Evolutionary conservation across 1,140 invertebrate genomes (phyloP).

Genomic region (Xylocopa sonorina): DNA sequence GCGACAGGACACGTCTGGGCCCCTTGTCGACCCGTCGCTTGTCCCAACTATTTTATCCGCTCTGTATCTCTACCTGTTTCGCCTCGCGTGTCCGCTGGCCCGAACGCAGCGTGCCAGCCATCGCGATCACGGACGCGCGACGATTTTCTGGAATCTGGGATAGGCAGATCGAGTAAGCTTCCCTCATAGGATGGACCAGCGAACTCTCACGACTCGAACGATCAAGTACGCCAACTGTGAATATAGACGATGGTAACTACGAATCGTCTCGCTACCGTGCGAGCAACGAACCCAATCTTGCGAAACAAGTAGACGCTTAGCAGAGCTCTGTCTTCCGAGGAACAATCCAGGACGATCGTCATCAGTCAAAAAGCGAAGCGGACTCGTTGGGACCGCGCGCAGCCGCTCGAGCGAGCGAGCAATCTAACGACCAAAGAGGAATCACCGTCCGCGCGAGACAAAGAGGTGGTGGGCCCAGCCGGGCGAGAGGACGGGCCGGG

Average conservation of each 20-base stretch:
- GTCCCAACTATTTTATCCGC: slow-evolving; percentile 54
- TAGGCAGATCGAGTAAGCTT: not conserved
- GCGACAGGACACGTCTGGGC: slow-evolving; percentile 59
- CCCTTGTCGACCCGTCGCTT: slow-evolving; percentile 46
- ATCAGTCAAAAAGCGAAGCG: not conserved
- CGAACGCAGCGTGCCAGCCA: not conserved
- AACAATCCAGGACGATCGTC: not conserved
- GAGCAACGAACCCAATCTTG: too few relatives aligned
- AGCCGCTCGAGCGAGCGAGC: not conserved
- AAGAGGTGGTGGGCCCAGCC: too few relatives aligned
- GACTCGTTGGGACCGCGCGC: too few relatives aligned
- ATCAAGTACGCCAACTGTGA: too few relatives aligned
- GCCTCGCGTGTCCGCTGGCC: slow-evolving; percentile 15
- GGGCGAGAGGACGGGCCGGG: slow-evolving; percentile 8
- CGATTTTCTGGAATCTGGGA: slow-evolving; percentile 1
- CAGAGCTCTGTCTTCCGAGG: too few relatives aligned
- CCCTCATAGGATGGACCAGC: too few relatives aligned
- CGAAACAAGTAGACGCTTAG: not conserved
- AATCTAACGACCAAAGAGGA: slow-evolving; percentile 8
- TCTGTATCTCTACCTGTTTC: slow-evolving; percentile 45
- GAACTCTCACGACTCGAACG: too few relatives aligned
- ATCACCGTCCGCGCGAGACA: not conserved
- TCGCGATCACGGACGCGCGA: slow-evolving; percentile 7
- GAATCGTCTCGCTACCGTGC: too few relatives aligned
- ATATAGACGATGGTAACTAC: too few relatives aligned